Conservation (phyloP, 2,113 vertebrate species). For the Ailurus styani region DNA sequence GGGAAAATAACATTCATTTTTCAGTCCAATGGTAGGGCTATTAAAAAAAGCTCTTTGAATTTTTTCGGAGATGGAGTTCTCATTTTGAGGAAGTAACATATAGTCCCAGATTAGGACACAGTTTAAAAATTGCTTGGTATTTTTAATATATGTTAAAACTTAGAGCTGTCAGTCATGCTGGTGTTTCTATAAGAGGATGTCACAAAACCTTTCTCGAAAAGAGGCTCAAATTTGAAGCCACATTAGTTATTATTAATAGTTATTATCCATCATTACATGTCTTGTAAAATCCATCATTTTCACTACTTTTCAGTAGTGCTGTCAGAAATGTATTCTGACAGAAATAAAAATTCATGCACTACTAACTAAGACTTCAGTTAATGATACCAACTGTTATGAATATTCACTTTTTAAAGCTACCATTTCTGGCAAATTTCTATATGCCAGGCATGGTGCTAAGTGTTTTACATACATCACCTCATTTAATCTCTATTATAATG, state of each 20-base stretch:
- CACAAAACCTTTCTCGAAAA: constrained; percentile 42
- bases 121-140: constrained; percentile 46
- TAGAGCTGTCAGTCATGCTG: constrained; percentile 48
- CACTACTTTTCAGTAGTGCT: constrained; percentile 51
- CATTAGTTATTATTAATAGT: constrained; percentile 70
- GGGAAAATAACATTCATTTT: neutral
- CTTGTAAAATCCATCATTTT: constrained; percentile 66
- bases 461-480: constrained; percentile 65
- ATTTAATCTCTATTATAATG: constrained; percentile 58
- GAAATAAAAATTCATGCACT: constrained; percentile 64
- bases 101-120: constrained; percentile 34
- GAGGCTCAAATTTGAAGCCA: constrained; percentile 48
- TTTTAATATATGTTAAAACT: constrained; percentile 62
- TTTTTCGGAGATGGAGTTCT: constrained; percentile 23
- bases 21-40: neutral
- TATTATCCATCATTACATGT: constrained; percentile 62
- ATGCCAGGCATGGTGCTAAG: constrained; percentile 55
- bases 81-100: constrained; percentile 25
- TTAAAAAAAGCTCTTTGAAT: constrained; percentile 12
- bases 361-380: constrained; percentile 54
- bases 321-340: constrained; percentile 55
- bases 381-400: constrained; percentile 60
- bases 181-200: constrained; percentile 47
- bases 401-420: constrained; percentile 61
- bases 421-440: constrained; percentile 47